Percentiles rank a stretch among this genome's conserved stretches.
phyloP scores from a whole-genome alignment of 2,113 vertebrate genomes.

The Vicugna pacos region DNA sequence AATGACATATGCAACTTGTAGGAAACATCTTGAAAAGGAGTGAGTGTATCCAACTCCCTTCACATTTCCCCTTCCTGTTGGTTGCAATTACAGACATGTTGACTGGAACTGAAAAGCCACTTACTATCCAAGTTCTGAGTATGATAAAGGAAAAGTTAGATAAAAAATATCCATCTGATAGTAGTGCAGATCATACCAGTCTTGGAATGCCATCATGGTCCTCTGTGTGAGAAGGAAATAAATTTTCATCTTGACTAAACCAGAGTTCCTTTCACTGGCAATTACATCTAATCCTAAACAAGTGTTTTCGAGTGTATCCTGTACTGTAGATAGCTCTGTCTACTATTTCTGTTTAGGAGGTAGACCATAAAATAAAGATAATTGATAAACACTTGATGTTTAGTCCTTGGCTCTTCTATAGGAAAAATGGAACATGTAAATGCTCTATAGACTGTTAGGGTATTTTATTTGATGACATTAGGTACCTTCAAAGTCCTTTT shows the following conservation, averaged over 20 bases:
- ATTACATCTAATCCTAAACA: not conserved
- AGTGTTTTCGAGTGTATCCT: not conserved
- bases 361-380: not conserved
- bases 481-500: not conserved
- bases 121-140: not conserved
- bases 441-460: accelerated
- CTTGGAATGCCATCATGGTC: not conserved
- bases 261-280: not conserved
- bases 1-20: not conserved
- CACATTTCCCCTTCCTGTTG: not conserved
- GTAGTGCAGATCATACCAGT: not conserved
- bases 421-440: not conserved
- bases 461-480: not conserved
- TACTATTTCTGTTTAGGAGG: not conserved
- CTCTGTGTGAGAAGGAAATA: not conserved
- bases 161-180: not conserved
- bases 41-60: not conserved
- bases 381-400: not conserved
- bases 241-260: not conserved
- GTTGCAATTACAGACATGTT: not conserved
- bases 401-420: not conserved
- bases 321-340: not conserved
- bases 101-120: not conserved
- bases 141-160: not conserved
- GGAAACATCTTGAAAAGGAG: not conserved